Evolutionary conservation across 2,888 invertebrate species (phyloP), one percentile per base, ranked within the genome.

Genomic region (Xanthia togata): DNA sequence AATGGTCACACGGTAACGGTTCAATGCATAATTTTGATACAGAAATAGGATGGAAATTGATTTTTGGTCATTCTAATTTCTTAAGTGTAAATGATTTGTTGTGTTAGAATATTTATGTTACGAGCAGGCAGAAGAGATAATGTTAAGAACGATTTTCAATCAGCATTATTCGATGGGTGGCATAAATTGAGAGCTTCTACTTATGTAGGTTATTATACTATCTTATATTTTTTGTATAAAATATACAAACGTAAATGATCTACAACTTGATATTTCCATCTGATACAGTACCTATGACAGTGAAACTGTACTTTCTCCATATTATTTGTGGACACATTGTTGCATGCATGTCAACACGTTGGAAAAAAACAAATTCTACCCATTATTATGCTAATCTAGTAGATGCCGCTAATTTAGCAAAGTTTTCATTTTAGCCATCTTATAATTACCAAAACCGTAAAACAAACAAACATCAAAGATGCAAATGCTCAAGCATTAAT

Each of bases 1-100:
- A 83, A 84, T 84, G 80, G 84, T 86, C 84, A 76, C 73, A 75
- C 53, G 73, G 60, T 82, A 82, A 82, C 74, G 77, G 81, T 78
- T 47, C 65, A 70, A 53, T 47, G 68, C 63, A 74, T 77, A 79
- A 82, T 81, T 86, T 81, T 69, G 70, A 70, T 69, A 72, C 62
- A 68, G 62, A 87, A 84, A 70, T 78, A 75, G 76, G 63, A 81
- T 69, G 74, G 72, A 78, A 73, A 85, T 83, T 70, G 80, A 74
- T 71, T 86, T 83, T 73, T 76, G 57, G 55, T 70, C 31, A 69
- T 63, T 69, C 73, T 73, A 70, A 62, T 86, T 77, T 74, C 55
- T 86, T 79, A 55, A 4, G 31, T 53, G 74, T 70, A 55, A 74
- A 80, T 74, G 63, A 69, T 73, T 50, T 64, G 59, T 73, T 55